phyloP scores from a whole-genome alignment of 2,888 invertebrate genomes.

The Gortyna flavago region DNA sequence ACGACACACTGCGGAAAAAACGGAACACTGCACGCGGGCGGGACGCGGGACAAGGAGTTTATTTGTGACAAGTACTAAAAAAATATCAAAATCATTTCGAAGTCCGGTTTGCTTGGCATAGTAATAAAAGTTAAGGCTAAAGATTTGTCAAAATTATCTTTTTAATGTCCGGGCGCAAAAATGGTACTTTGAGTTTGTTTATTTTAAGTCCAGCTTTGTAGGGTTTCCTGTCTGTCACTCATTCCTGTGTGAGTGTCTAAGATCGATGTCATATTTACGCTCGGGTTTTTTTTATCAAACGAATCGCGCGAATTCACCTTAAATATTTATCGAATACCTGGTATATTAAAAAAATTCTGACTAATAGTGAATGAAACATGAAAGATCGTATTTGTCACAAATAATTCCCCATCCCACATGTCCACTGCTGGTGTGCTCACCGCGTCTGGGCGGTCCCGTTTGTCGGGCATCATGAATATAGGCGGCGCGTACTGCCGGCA shows the following conservation, averaged over 20 bases:
- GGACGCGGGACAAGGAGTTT: slow-evolving; percentile 19
- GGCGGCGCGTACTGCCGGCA: slow-evolving; percentile 87
- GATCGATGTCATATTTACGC: not conserved
- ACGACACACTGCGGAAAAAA: slow-evolving; percentile 60
- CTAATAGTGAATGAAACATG: too few species aligned
- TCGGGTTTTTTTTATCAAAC: not conserved
- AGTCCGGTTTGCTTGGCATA: not conserved
- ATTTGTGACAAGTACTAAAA: slow-evolving; percentile 37
- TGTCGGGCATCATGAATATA: slow-evolving; percentile 84
- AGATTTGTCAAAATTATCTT: not conserved
- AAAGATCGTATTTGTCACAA: slow-evolving; percentile 35
- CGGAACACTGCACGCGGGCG: slow-evolving; percentile 62
- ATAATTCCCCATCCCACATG: slow-evolving; percentile 42
- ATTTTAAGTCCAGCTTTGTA: not conserved
- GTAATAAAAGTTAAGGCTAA: not conserved
- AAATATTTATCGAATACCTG: not conserved
- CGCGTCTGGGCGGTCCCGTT: slow-evolving; percentile 86
- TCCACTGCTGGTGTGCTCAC: slow-evolving; percentile 72
- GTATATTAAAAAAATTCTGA: not conserved
- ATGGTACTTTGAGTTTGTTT: too few species aligned
- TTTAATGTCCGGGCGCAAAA: not conserved
- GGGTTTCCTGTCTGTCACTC: not conserved
- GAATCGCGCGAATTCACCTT: too few species aligned
- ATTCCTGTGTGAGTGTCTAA: not conserved
- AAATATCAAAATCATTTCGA: not conserved